Base-by-base conservation (phyloP, 2,888 invertebrate genomes). In the Sepioteuthis lessoniana region DNA sequence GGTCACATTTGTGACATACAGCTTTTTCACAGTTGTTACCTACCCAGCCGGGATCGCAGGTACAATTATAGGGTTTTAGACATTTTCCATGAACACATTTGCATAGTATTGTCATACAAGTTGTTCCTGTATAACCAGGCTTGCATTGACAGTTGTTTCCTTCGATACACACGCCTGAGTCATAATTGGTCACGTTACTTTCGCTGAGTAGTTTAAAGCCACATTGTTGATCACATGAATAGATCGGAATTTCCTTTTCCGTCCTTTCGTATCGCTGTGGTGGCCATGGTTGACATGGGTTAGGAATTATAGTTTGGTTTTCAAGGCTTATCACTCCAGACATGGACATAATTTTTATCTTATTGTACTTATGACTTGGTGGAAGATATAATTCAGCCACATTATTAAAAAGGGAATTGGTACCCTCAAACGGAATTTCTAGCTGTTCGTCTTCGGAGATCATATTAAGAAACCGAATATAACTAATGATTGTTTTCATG, bases 61-160 rank as follows among this genome's bases (percentile, higher is more conserved):
- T 95, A 94, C 95, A 95, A 31, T 42, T 93, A n/a, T 93, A 76
- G n/a, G 95, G 95, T 90, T 95, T 91, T 37, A 94, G 46, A 94
- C 95, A 95, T n/a, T 94, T 37, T 1, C 95, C 95, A 94, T 95
- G 93, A 25, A 94, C 93, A 95, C 95, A 95, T 1, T 93, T 94
- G 94, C 95, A 95, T 25, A 94, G 93, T 94, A 95, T 95, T 1
- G 94, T 94, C 28, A 94, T 94, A 95, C 95, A 95, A 37, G 90
- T 90, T 13, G 93, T 93, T 42, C 95, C 95, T 94, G 94, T 94
- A 76, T 94, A 95, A 13, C 95, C 95, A 91, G 93, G 90, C 55
- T 94, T 93, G 93, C 95, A 95, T 28, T 95, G 95, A n/a, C 90
- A 90, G 0, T 5, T 31, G 19, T 31, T 37, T 16, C 7, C 28